Conservation (phyloP, 2,888 invertebrate species). For the Lymantria monacha region DNA sequence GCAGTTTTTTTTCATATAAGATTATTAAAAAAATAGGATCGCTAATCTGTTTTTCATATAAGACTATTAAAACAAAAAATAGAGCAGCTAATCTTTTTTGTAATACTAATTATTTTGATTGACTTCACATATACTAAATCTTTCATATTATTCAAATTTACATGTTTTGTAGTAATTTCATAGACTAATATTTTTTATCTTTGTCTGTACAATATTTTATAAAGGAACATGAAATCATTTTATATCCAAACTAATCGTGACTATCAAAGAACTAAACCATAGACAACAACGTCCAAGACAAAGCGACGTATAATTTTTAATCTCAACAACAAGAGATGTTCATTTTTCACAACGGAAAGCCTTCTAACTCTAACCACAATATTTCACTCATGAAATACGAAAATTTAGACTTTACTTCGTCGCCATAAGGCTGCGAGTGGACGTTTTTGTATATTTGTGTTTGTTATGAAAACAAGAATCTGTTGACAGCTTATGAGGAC, state of each 20-base stretch:
- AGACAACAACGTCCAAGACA: constrained; percentile 38
- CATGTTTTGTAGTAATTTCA: no score
- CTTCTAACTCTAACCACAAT: constrained; percentile 35
- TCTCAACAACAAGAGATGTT: constrained; percentile 70
- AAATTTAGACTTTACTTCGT: constrained; percentile 37
- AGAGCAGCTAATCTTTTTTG: no score
- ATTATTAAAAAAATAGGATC: no score
- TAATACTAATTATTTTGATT: no score
- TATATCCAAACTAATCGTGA: constrained; percentile 29
- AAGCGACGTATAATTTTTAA: constrained; percentile 73
- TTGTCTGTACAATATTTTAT: no score
- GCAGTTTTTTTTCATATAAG: no score
- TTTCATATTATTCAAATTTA: no score
- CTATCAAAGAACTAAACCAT: constrained; percentile 24
- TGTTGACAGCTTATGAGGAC: constrained; percentile 69
- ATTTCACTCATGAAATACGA: constrained; percentile 6
- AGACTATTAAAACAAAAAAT: no score
- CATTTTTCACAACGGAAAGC: constrained; percentile 68
- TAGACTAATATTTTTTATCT: no score
- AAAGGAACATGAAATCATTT: no score
- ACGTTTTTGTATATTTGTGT: constrained; percentile 15
- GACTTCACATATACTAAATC: no score
- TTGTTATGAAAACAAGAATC: constrained; percentile 41
- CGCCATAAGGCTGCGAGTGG: constrained; percentile 22
- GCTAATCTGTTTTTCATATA: no score